Percentiles rank a stretch among this genome's conserved stretches.
Conservation (phyloP, 2,113 vertebrate genomes). For the Indicator indicator region DNA sequence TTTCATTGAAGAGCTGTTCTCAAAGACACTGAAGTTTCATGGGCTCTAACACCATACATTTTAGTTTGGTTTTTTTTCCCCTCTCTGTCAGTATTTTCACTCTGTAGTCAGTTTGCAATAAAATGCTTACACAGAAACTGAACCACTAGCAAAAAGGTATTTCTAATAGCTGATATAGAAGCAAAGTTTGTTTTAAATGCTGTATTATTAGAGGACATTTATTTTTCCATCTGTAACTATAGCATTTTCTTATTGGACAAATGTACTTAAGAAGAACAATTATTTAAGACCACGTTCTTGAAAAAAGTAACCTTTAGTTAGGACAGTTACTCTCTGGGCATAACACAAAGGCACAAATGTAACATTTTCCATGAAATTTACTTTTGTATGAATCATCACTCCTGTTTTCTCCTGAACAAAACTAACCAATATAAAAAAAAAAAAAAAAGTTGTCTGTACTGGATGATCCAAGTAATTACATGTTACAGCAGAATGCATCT, state of each 20-base stretch:
- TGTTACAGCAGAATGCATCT: constrained; percentile 42
- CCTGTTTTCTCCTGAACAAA: constrained; percentile 62
- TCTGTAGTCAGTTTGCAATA: constrained; percentile 32
- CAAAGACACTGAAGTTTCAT: constrained; percentile 35
- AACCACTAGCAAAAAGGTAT: neutral
- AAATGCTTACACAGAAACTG: constrained; percentile 3
- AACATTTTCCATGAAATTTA: constrained; percentile 65
- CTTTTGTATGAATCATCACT: constrained; percentile 66
- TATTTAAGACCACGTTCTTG: constrained; percentile 25
- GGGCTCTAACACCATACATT: constrained; percentile 14
- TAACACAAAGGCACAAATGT: constrained; percentile 60
- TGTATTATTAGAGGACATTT: neutral
- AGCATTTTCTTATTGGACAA: constrained; percentile 11
- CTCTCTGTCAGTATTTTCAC: constrained; percentile 16
- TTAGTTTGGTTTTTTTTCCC: constrained; percentile 7
- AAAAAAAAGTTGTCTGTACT: constrained; percentile 33
- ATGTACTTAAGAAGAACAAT: constrained; percentile 17
- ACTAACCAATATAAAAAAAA: constrained; percentile 24
- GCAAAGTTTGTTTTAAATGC: neutral
- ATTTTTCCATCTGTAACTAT: neutral
- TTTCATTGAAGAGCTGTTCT: constrained; percentile 63
- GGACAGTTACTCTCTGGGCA: constrained; percentile 50
- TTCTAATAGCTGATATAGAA: neutral
- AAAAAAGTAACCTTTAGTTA: constrained; percentile 57
- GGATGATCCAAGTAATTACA: constrained; percentile 66